A percentile compares a stretch with the other conserved stretches of the same genome.
Conservation (phyloP, 35 echinoderm and acorn worm species). For the Lytechinus pictus region DNA sequence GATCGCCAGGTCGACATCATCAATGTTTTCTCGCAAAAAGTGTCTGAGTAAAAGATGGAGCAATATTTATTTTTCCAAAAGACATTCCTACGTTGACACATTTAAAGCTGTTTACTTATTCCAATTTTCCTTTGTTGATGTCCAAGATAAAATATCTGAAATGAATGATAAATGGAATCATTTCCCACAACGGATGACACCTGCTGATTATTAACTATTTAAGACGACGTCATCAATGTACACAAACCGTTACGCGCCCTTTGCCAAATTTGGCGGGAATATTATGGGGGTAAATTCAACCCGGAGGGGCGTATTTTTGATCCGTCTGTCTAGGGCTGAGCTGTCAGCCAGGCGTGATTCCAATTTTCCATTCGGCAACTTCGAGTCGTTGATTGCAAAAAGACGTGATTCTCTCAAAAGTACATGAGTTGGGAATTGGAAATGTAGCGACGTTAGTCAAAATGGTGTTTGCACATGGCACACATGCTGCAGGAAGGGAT, state of each 20-base stretch:
- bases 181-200: background rate
- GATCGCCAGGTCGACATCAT: too few species aligned
- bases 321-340: background rate
- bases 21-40: too few species aligned
- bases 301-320: background rate
- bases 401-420: background rate
- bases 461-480: background rate
- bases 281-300: background rate
- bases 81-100: too few species aligned
- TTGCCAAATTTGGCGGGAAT: background rate
- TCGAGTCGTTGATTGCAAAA: background rate
- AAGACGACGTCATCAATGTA: background rate
- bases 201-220: background rate
- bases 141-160: too few species aligned
- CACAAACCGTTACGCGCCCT: background rate
- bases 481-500: background rate
- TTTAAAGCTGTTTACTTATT: too few species aligned
- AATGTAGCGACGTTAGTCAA: background rate
- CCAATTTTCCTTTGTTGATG: too few species aligned
- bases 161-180: too few species aligned
- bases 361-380: background rate
- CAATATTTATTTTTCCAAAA: too few species aligned
- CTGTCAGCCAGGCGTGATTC: background rate
- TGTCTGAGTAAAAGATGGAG: too few species aligned
- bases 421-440: background rate